Evolutionary conservation across 2,888 invertebrate species (phyloP).

Genomic region (Athrips mouffetella): DNA sequence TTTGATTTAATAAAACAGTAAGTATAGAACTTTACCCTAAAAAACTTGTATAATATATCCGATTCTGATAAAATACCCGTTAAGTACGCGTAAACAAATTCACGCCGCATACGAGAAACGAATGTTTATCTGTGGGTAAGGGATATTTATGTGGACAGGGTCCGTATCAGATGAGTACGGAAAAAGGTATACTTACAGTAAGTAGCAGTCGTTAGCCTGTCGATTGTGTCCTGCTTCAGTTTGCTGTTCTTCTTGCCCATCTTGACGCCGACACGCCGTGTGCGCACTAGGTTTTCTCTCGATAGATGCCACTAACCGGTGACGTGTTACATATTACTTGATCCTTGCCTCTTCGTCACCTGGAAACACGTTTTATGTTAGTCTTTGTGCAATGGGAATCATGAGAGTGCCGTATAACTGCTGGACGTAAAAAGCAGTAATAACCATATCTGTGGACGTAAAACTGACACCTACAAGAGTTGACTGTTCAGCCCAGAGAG

Average conservation of each 20-base stretch:
- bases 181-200: conserved; percentile 89
- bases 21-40: too few relatives aligned
- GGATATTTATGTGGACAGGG: not conserved
- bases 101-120: not conserved
- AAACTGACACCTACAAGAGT: too few relatives aligned
- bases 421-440: too few relatives aligned
- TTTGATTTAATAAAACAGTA: too few relatives aligned
- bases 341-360: conserved; percentile 39
- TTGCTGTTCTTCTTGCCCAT: conserved; percentile 99
- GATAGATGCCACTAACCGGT: conserved; percentile 38
- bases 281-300: conserved; percentile 33
- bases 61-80: too few relatives aligned
- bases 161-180: not conserved
- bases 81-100: conserved; percentile 4
- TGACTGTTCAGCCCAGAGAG: too few relatives aligned
- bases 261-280: conserved; percentile 42
- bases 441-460: too few relatives aligned
- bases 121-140: not conserved
- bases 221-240: conserved; percentile 96
- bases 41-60: too few relatives aligned
- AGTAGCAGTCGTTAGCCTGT: conserved; percentile 92
- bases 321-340: conserved; percentile 65
- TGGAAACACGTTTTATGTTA: conserved; percentile 34
- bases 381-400: not conserved
- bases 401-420: not conserved